A percentile compares a stretch with the other conserved stretches of the same genome.
Evolutionary conservation across 2,888 invertebrate genomes (phyloP).

Genomic region (Netelia fuscicornis): DNA sequence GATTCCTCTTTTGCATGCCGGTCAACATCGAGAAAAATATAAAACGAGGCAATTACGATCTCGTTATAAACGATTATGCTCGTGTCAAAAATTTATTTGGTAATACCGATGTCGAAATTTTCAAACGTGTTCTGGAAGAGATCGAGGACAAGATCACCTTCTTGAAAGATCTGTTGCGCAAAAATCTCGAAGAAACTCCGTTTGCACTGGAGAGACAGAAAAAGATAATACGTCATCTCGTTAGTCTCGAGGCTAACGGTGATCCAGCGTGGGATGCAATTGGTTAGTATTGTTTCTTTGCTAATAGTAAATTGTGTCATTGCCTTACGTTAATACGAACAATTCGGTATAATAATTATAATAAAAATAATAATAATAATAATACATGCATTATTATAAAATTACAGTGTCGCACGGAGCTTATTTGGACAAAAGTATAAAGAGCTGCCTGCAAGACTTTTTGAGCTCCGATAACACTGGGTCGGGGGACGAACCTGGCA

Average conservation of each 20-base stretch:
- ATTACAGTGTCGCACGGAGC: constrained; percentile 81
- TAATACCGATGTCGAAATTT: constrained; percentile 95
- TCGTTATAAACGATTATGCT: constrained; percentile 98
- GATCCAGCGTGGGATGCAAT: constrained; percentile 99
- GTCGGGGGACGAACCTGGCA: constrained; percentile 75
- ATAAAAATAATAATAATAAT: neutral
- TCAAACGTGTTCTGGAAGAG: constrained; percentile 95
- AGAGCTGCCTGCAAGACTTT: constrained; percentile 78
- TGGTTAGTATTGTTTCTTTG: constrained; percentile 71
- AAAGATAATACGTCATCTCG: constrained; percentile 94
- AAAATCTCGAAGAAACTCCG: constrained; percentile 95
- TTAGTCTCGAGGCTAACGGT: constrained; percentile 91
- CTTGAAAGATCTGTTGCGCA: constrained; percentile 92
- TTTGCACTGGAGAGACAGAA: constrained; percentile 97
- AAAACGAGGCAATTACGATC: constrained; percentile 97
- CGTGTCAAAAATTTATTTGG: constrained; percentile 98
- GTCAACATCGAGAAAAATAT: constrained; percentile 97
- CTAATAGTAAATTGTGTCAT: neutral
- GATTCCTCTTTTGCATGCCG: constrained; percentile 98
- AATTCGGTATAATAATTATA: no score
- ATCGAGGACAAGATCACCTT: constrained; percentile 95
- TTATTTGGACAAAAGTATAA: constrained; percentile 81
- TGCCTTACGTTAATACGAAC: neutral
- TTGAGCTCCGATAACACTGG: constrained; percentile 74
- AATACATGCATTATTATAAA: neutral